Conservation (phyloP, 2,888 invertebrate genomes). For the Dione juno region DNA sequence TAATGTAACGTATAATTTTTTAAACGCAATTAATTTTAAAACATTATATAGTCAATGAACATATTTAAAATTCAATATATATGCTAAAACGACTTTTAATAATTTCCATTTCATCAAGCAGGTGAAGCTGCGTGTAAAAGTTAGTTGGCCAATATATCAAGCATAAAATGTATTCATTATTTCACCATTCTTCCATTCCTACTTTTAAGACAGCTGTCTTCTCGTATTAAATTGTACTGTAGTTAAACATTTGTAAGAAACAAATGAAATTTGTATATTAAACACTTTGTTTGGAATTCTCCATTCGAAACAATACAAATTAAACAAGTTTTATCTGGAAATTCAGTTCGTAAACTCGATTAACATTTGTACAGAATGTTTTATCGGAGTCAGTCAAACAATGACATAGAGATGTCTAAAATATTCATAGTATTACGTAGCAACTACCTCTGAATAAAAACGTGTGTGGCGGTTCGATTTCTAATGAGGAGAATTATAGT, state of each 20-base stretch:
- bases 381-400: constrained; percentile 6
- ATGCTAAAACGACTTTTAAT: no score
- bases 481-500: no score
- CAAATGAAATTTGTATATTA: constrained; percentile 32
- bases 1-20: no score
- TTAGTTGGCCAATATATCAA: neutral
- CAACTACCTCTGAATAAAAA: neutral
- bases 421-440: neutral
- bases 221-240: neutral
- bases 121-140: no score
- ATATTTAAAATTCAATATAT: no score
- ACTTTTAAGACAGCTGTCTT: constrained; percentile 1
- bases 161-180: neutral
- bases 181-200: neutral
- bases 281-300: constrained; percentile 26
- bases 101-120: no score
- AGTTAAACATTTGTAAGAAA: constrained; percentile 10
- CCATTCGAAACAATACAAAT: constrained; percentile 37
- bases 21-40: no score
- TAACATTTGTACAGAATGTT: constrained; percentile 16
- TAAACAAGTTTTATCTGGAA: constrained; percentile 38
- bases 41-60: no score
- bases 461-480: neutral
- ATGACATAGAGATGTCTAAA: neutral
- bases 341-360: constrained; percentile 31